These are phyloP conservation scores for Sterrhoptilus dennistouni DNA, from an alignment of 2,113 vertebrate species.

Conservation along the genomic window DNA sequence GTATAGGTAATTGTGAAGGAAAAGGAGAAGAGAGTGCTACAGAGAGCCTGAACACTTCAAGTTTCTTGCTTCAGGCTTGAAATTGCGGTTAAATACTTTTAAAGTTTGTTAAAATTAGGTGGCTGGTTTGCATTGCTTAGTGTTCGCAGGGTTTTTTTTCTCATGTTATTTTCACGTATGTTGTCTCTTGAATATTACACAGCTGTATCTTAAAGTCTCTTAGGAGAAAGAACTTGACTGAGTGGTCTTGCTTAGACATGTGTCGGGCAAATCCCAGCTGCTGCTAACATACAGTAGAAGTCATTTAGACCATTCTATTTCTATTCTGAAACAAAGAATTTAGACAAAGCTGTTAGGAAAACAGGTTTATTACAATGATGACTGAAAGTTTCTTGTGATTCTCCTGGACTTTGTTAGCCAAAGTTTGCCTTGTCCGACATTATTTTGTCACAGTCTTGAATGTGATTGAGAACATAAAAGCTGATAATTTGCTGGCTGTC, in stretches of 20 bases:
- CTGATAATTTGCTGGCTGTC: neutral
- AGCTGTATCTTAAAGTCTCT: neutral
- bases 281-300: neutral
- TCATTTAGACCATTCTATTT: neutral
- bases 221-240: neutral
- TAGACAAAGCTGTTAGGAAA: neutral
- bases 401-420: neutral
- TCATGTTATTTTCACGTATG: accelerated
- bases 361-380: neutral
- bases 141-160: neutral
- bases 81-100: neutral
- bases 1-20: neutral
- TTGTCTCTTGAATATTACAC: neutral
- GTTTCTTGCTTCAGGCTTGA: neutral
- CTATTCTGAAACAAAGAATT: neutral
- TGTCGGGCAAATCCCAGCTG: neutral
- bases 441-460: neutral
- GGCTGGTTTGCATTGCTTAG: neutral
- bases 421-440: neutral
- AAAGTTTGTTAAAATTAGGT: neutral
- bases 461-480: neutral
- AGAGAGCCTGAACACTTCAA: neutral
- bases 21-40: neutral
- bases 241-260: neutral
- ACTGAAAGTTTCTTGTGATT: neutral